Percentiles rank a stretch among this genome's conserved stretches.
phyloP scores from a whole-genome alignment of 2,888 invertebrate species.

The Diogma glabrata region DNA sequence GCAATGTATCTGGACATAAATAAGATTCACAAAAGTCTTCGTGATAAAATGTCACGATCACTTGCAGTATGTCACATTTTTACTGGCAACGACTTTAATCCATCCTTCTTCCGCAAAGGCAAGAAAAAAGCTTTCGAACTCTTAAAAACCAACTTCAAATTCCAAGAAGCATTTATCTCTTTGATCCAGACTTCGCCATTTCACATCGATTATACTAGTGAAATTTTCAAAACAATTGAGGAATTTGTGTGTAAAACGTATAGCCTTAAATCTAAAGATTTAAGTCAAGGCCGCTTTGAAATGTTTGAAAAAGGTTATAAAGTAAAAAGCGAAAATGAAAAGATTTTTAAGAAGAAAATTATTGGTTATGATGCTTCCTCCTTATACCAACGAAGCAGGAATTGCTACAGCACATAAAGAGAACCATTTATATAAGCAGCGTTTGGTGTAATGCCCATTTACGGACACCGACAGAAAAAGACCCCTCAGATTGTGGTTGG shows the following conservation, averaged over 20 bases:
- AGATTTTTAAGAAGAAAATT: constrained; percentile 11
- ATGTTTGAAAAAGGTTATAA: constrained; percentile 21
- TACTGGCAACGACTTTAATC: not conserved
- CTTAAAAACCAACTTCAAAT: not conserved
- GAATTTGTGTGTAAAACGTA: too few species aligned
- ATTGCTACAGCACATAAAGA: constrained; percentile 17
- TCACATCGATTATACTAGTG: too few species aligned
- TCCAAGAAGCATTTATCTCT: not conserved
- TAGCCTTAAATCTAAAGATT: constrained; percentile 19
- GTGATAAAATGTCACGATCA: not conserved
- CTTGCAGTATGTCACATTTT: not conserved
- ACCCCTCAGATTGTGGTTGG: too few species aligned
- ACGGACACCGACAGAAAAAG: too few species aligned
- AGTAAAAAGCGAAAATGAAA: constrained; percentile 18
- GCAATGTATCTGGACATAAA: not conserved
- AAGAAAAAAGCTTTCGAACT: not conserved
- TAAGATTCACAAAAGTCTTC: too few species aligned
- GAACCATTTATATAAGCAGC: too few species aligned
- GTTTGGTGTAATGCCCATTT: too few species aligned
- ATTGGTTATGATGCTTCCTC: constrained; percentile 15
- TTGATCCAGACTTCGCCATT: too few species aligned
- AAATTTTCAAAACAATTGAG: too few species aligned
- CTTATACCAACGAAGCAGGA: constrained; percentile 18
- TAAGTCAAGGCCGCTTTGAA: constrained; percentile 21
- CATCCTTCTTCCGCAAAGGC: not conserved